phyloP scores from a whole-genome alignment of 2,797 vertebrate genomes.

The Kryptolebias ocellatus region DNA sequence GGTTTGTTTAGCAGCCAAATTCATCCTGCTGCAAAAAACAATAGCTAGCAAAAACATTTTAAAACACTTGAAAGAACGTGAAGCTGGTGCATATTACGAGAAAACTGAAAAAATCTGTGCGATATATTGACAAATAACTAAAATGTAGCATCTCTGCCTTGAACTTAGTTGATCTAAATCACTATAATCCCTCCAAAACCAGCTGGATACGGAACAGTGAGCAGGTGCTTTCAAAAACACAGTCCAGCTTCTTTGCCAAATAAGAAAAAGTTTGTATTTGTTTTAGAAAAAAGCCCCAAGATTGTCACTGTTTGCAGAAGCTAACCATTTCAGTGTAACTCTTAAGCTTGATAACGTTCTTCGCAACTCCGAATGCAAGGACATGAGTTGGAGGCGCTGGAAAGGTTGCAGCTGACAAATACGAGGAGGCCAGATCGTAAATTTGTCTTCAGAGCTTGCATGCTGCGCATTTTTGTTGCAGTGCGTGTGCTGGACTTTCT shows the following conservation, averaged over 20 bases:
- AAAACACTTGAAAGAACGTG: not conserved
- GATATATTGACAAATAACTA: not conserved
- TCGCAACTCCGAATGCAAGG: conserved; percentile 20
- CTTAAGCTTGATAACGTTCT: conserved; percentile 20
- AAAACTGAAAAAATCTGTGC: not conserved
- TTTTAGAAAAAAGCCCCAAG: too few relatives aligned
- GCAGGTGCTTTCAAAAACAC: not conserved
- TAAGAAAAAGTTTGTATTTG: too few relatives aligned
- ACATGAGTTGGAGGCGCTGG: conserved; percentile 24
- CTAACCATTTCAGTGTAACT: conserved; percentile 27
- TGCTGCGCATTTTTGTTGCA: conserved; percentile 28
- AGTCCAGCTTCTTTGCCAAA: too few relatives aligned
- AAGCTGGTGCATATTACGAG: not conserved
- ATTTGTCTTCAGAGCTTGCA: conserved; percentile 26
- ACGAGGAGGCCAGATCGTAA: conserved; percentile 20
- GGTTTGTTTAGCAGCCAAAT: not conserved
- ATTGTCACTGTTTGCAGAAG: conserved; percentile 8
- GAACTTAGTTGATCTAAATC: not conserved
- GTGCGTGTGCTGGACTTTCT: conserved; percentile 4
- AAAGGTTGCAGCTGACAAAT: conserved; percentile 30
- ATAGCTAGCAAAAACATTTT: not conserved
- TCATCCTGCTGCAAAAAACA: not conserved
- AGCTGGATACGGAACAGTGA: not conserved
- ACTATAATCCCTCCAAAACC: not conserved
- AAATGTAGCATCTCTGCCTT: not conserved